phyloP scores from a whole-genome alignment of 2,888 invertebrate species.

The Rambutsinella grinnellia region DNA sequence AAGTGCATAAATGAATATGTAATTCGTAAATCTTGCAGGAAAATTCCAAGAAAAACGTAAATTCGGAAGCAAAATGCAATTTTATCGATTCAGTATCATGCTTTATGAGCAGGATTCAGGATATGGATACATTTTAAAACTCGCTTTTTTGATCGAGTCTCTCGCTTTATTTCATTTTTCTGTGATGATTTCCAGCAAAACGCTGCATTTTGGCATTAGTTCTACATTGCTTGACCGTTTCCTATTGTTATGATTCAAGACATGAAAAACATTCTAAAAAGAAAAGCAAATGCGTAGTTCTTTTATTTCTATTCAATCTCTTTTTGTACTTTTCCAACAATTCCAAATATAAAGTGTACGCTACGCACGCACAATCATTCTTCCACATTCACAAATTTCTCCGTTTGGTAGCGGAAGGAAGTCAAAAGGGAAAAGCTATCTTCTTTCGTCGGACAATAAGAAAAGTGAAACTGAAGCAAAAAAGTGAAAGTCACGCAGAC shows the following conservation, averaged over 20 bases:
- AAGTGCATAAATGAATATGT: background rate
- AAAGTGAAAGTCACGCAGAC: conserved; percentile 11
- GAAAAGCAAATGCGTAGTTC: conserved; percentile 29
- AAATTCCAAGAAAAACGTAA: background rate
- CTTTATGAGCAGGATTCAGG: no score
- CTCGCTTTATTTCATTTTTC: no score
- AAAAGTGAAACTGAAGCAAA: background rate
- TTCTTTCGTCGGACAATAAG: conserved; percentile 8
- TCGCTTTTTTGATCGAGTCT: no score
- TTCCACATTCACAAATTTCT: background rate
- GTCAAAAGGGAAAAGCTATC: conserved; percentile 15
- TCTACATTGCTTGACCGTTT: no score
- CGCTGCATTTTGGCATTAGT: no score
- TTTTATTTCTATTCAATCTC: conserved; percentile 6
- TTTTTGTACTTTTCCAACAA: no score
- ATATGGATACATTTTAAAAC: no score
- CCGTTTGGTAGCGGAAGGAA: conserved; percentile 28
- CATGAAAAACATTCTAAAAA: background rate
- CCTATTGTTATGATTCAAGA: conserved; percentile 6
- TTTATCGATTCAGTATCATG: no score
- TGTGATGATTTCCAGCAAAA: no score
- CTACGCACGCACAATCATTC: conserved; percentile 9
- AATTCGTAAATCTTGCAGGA: background rate
- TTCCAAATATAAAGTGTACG: no score
- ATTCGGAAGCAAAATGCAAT: no score